These are phyloP conservation scores for Dioctria rufipes DNA, from an alignment of 2,888 invertebrate genomes.

Conservation along the genomic window DNA sequence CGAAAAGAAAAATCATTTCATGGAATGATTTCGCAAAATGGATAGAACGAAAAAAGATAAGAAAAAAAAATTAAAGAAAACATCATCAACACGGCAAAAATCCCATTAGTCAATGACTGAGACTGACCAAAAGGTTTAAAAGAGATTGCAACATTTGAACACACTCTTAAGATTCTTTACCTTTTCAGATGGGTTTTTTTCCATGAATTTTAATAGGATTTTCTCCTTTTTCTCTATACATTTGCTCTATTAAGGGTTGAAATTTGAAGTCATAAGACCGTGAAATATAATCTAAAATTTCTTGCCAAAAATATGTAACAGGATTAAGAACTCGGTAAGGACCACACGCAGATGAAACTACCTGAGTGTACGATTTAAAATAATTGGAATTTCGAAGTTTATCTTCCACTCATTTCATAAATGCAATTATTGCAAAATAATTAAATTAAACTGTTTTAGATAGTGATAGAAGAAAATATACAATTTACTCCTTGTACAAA, in stretches of 20 bases:
- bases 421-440: no score
- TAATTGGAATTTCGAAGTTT: no score
- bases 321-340: constrained; percentile 9
- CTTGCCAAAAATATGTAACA: not conserved
- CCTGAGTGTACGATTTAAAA: not conserved
- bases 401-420: no score
- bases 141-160: constrained; percentile 11
- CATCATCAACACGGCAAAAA: not conserved
- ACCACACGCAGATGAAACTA: not conserved
- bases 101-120: not conserved
- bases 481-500: no score
- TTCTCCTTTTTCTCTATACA: not conserved
- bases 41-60: not conserved
- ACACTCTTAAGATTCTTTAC: constrained; percentile 7
- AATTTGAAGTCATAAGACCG: constrained; percentile 26
- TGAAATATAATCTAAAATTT: constrained; percentile 31
- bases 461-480: no score
- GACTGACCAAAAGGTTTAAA: not conserved
- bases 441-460: no score
- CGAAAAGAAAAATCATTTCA: not conserved
- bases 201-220: constrained; percentile 10
- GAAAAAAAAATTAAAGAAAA: not conserved
- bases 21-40: constrained; percentile 24
- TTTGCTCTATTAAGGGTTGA: not conserved
- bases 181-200: not conserved